Conservation (phyloP, 2,797 vertebrate genomes). For the Salmo trutta region DNA sequence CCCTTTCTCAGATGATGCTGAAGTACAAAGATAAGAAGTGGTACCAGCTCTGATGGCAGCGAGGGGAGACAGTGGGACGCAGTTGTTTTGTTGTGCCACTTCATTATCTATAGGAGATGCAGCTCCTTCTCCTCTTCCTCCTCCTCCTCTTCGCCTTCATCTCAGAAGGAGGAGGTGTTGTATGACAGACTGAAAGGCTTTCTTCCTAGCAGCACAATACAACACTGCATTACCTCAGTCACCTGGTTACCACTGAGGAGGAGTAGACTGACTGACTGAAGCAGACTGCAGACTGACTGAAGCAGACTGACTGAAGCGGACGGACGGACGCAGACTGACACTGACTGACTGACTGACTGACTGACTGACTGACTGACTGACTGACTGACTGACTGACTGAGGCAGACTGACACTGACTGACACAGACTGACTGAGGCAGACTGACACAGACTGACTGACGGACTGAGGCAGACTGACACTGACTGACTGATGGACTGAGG, state of each 20-base stretch:
- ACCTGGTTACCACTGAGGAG: conserved; percentile 74
- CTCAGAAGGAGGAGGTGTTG: conserved; percentile 62
- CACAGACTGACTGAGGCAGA: too few relatives aligned
- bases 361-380: too few relatives aligned
- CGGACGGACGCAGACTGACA: too few relatives aligned
- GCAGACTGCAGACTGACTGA: too few relatives aligned
- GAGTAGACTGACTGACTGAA: conserved; percentile 35
- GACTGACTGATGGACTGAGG: too few relatives aligned
- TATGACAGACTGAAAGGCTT: conserved; percentile 71
- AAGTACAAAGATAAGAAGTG: conserved; percentile 99
- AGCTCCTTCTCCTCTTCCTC: conserved; percentile 39
- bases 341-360: too few relatives aligned
- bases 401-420: too few relatives aligned
- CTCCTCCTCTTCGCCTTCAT: conserved; percentile 47
- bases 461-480: too few relatives aligned
- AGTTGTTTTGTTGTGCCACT: conserved; percentile 55
- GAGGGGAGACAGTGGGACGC: conserved; percentile 57
- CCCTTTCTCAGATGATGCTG: conserved; percentile 89
- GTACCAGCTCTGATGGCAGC: conserved; percentile 94
- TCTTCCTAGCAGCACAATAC: conserved; percentile 79
- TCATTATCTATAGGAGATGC: conserved; percentile 70
- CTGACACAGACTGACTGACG: too few relatives aligned
- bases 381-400: too few relatives aligned
- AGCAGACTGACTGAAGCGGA: too few relatives aligned
- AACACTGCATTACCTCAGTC: conserved; percentile 83